These are phyloP conservation scores for Prorops nasuta DNA, from an alignment of 1,140 invertebrate genomes.

Conservation along the genomic window DNA sequence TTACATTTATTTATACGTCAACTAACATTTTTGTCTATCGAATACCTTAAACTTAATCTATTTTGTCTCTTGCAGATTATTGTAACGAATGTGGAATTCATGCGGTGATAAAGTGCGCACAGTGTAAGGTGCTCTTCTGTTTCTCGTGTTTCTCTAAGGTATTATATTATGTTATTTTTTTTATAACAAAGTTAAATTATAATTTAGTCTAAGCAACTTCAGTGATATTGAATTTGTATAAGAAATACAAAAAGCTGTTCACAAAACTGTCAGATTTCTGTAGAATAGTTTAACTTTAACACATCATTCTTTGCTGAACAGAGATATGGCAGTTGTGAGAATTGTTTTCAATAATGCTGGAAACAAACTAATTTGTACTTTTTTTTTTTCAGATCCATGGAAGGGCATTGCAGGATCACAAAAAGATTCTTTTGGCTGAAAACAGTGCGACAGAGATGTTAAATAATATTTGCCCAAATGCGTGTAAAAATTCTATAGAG, in stretches of 20 bases:
- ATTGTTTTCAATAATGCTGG: no score
- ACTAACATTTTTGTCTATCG: not conserved
- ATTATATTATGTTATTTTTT: slow-evolving; percentile 7
- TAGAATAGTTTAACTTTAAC: no score
- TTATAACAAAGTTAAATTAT: no score
- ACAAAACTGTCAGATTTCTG: no score
- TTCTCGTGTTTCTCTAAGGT: slow-evolving; percentile 40
- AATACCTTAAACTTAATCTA: slow-evolving; percentile 10
- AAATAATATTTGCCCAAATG: slow-evolving; percentile 16
- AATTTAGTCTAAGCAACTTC: no score
- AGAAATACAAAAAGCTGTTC: no score
- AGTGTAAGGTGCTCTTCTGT: slow-evolving; percentile 39
- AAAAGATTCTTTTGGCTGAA: slow-evolving; percentile 15
- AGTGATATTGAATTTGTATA: no score
- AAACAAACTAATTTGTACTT: no score
- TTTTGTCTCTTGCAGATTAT: slow-evolving; percentile 26
- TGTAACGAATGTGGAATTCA: slow-evolving; percentile 37
- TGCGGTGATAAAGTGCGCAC: slow-evolving; percentile 25
- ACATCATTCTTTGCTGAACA: no score
- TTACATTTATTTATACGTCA: not conserved
- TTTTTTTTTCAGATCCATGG: slow-evolving; percentile 35
- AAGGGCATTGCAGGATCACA: slow-evolving; percentile 30
- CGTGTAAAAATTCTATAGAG: slow-evolving; percentile 23
- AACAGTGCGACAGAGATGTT: not conserved
- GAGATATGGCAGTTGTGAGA: no score